Evolutionary conservation across 1,140 invertebrate genomes (phyloP), one percentile per base, ranked within the genome.

Genomic region (Heterodera schachtii): DNA sequence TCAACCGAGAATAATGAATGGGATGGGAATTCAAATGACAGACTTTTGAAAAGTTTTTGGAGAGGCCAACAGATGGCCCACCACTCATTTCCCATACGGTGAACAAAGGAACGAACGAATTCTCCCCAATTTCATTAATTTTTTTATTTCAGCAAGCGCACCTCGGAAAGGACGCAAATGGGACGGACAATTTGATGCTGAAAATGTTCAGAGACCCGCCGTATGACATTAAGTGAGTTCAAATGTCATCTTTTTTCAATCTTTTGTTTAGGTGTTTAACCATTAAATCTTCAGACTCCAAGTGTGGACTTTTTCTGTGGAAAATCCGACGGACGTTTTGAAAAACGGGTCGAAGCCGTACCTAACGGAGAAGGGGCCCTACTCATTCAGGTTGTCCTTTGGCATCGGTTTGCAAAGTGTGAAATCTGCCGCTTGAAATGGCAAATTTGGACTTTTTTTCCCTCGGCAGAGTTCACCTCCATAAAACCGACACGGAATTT

Each of bases 321-420:
- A 67, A 74, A 89, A 89, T 83, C 57, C 85, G 0, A 64, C 77
- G 13, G 86, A 83, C 8, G 83, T 89, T 8, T 21, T 88, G 1
- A 79, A 83, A 47, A 76, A 82, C 44, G 84, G 83, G 43, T 47
- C 71, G 41, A 90, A 84, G 80, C 89, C 89, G 41, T 76, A 69
- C 44, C 13, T 89, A 19, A 57, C 79, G 13, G 80, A 89, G 71
- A 88, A 89, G 52, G 88, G 88, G 19, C 88, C 88, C 3, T 89
- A 87, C 81, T 78, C 84, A 44, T 89, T 89, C 79, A 78, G 64
- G 77, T 78, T 41, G n/a, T 11, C 6, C 31, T 21, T 43, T 16
- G 11, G 47, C 31, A 31, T 31, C 31, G 31, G 31, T 31, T 31
- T 31, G 31, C 31, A 31, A 31, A 31, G 31, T 31, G 31, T 31